phyloP scores from a whole-genome alignment of 2,888 invertebrate genomes.

The Scaptomyza parva region DNA sequence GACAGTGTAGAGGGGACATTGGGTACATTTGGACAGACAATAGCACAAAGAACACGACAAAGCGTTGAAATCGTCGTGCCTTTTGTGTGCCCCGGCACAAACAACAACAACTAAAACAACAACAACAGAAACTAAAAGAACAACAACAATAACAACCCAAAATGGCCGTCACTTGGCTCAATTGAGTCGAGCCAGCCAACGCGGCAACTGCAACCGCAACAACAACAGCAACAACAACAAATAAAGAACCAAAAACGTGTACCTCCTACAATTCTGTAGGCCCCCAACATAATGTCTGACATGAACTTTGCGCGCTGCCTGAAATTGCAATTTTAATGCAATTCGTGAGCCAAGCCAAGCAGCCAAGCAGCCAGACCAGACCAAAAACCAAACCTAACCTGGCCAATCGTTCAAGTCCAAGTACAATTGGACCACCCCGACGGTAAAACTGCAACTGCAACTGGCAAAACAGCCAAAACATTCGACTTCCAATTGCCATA shows the following conservation, averaged over 20 bases:
- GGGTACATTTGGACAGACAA: constrained; percentile 43
- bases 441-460: constrained; percentile 27
- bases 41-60: constrained; percentile 79
- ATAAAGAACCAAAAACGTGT: constrained; percentile 34
- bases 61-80: constrained; percentile 83
- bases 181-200: constrained; percentile 52
- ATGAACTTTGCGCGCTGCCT: constrained; percentile 83
- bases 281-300: constrained; percentile 77
- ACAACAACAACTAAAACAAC: constrained; percentile 1
- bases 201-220: constrained; percentile 47
- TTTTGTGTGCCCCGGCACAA: constrained; percentile 72
- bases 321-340: constrained; percentile 84
- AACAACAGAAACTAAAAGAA: too few species aligned
- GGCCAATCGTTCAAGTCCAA: constrained; percentile 78
- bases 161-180: constrained; percentile 54
- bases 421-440: constrained; percentile 81
- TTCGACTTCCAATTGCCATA: constrained; percentile 35
- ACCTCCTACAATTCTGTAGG: constrained; percentile 57
- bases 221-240: constrained; percentile 17
- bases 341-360: constrained; percentile 77
- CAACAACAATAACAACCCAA: constrained; percentile 23
- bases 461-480: background rate
- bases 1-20: constrained; percentile 2
- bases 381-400: constrained; percentile 9
- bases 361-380: background rate